These are phyloP conservation scores for Psittacus erithacus DNA, from an alignment of 2,113 vertebrate genomes.

Conservation along the genomic window DNA sequence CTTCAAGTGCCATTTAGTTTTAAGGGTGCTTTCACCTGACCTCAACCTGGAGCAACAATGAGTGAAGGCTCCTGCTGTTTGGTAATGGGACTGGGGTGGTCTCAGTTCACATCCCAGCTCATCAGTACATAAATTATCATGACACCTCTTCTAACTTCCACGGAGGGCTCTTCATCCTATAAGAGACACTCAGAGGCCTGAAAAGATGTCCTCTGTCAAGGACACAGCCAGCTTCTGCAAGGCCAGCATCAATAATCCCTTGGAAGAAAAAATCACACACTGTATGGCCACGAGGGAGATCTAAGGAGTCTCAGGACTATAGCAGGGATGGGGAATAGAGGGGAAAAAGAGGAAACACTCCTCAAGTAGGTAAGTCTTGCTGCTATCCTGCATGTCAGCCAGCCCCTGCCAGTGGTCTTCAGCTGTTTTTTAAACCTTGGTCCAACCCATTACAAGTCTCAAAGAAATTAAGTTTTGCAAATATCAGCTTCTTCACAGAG, in stretches of 20 bases:
- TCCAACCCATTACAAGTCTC: background rate
- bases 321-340: background rate
- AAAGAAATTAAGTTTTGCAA: background rate
- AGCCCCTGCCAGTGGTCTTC: background rate
- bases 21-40: background rate
- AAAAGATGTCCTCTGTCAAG: background rate
- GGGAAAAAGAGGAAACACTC: background rate
- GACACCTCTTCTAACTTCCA: background rate
- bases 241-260: background rate
- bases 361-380: background rate
- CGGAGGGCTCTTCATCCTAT: background rate
- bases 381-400: background rate
- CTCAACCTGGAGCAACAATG: background rate
- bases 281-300: accelerated
- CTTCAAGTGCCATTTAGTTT: background rate
- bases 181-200: background rate
- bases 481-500: background rate
- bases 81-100: background rate
- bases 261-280: background rate
- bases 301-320: background rate
- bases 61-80: background rate
- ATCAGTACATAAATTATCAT: background rate
- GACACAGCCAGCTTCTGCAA: background rate
- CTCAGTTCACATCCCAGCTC: background rate
- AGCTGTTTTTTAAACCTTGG: background rate